These are phyloP conservation scores for Leptothorax acervorum DNA, from an alignment of 2,888 invertebrate genomes.

Conservation along the genomic window DNA sequence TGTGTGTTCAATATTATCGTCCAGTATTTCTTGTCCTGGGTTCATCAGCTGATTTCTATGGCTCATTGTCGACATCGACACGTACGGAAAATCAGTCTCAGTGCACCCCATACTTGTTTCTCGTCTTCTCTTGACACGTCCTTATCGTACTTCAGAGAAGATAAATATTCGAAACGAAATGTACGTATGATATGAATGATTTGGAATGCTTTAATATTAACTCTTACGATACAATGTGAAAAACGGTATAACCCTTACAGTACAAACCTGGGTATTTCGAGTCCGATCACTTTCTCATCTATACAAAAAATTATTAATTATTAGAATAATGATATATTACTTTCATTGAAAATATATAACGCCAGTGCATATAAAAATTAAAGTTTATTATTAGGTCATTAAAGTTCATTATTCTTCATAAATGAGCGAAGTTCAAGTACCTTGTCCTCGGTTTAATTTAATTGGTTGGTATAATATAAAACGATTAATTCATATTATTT, in stretches of 20 bases:
- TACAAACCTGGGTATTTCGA: too few relatives aligned
- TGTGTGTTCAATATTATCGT: slow-evolving; percentile 59
- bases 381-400: background rate
- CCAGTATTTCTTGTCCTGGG: slow-evolving; percentile 53
- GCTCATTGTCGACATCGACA: slow-evolving; percentile 67
- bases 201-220: background rate
- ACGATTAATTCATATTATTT: background rate
- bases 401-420: background rate
- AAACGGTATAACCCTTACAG: too few relatives aligned
- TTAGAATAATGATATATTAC: background rate
- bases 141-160: slow-evolving; percentile 54
- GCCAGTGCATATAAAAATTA: background rate
- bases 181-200: background rate
- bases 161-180: background rate
- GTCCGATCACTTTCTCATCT: too few relatives aligned
- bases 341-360: background rate
- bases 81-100: slow-evolving; percentile 53
- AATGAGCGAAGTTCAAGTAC: background rate
- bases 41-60: slow-evolving; percentile 69
- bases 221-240: too few relatives aligned
- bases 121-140: slow-evolving; percentile 44
- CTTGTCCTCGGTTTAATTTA: background rate
- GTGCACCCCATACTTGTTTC: background rate
- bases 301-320: background rate
- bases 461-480: background rate